These are phyloP conservation scores for Mustela lutreola DNA, from an alignment of 2,113 vertebrate genomes.

Conservation along the genomic window DNA sequence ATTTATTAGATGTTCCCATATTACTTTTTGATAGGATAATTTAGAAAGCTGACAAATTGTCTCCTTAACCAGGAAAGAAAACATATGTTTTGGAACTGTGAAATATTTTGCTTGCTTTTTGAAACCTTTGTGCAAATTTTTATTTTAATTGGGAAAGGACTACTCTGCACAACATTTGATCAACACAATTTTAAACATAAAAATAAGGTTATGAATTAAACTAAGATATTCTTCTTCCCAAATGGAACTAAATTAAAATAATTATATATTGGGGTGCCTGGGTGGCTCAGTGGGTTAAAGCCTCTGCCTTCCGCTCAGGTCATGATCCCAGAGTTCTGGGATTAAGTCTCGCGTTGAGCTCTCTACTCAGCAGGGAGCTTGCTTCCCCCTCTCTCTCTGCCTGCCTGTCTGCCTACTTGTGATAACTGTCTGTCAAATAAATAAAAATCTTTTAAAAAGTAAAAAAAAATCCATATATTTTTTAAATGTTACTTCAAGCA, in stretches of 20 bases:
- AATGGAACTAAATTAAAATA: not conserved
- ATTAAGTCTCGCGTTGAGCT: fast-evolving
- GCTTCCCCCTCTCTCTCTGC: no score
- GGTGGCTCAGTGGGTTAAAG: no score
- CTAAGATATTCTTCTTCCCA: not conserved
- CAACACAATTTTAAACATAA: not conserved
- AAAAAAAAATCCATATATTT: not conserved
- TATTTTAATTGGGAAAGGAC: not conserved
- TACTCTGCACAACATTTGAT: not conserved
- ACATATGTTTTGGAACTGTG: not conserved
- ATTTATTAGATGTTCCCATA: not conserved
- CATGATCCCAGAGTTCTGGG: no score
- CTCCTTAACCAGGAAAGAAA: not conserved
- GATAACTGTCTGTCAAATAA: no score
- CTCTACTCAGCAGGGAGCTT: no score
- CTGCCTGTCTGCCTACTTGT: no score
- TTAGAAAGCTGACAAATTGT: not conserved
- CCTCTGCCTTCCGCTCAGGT: no score
- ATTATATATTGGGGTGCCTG: not conserved
- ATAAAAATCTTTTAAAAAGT: no score
- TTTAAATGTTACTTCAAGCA: not conserved
- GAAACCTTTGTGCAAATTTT: not conserved
- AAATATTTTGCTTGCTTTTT: not conserved
- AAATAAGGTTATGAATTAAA: not conserved
- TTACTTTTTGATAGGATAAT: not conserved